phyloP scores from a whole-genome alignment of 2,797 vertebrate species.

The Crossoptilon crossoptilon region DNA sequence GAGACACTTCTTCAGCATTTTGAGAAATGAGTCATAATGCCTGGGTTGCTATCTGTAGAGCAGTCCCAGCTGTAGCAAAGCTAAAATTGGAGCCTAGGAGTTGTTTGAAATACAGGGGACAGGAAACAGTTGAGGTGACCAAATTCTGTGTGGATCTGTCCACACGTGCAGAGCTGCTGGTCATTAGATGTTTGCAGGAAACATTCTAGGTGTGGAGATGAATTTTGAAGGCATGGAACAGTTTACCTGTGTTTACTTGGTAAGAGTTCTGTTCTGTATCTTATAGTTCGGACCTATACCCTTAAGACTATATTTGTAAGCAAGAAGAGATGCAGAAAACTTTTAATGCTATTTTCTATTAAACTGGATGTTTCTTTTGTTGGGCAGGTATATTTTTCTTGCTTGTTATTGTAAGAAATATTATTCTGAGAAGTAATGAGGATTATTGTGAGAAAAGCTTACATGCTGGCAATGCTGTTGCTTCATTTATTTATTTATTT shows the following conservation, averaged over 20 bases:
- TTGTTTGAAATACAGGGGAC: neutral
- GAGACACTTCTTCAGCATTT: neutral
- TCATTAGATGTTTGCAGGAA: neutral
- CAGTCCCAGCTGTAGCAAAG: neutral
- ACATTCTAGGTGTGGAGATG: neutral
- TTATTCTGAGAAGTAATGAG: neutral
- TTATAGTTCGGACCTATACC: neutral
- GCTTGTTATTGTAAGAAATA: neutral
- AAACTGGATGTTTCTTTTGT: neutral
- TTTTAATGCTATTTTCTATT: conserved; percentile 15
- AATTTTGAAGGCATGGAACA: neutral
- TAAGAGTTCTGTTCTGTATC: neutral
- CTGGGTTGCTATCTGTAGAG: neutral
- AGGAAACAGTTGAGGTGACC: neutral
- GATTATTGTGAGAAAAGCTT: neutral
- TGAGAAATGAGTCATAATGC: neutral
- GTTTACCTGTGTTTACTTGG: neutral
- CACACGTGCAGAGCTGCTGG: rapidly evolving
- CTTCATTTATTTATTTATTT: conserved; percentile 18
- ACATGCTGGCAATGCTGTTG: neutral
- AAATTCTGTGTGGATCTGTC: neutral
- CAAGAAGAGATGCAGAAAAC: neutral
- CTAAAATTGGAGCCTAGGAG: neutral
- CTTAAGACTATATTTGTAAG: rapidly evolving
- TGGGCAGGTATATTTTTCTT: conserved; percentile 8